These are phyloP conservation scores for Apogon hyalosoma DNA, from an alignment of 2,797 vertebrate species.

Conservation along the genomic window DNA sequence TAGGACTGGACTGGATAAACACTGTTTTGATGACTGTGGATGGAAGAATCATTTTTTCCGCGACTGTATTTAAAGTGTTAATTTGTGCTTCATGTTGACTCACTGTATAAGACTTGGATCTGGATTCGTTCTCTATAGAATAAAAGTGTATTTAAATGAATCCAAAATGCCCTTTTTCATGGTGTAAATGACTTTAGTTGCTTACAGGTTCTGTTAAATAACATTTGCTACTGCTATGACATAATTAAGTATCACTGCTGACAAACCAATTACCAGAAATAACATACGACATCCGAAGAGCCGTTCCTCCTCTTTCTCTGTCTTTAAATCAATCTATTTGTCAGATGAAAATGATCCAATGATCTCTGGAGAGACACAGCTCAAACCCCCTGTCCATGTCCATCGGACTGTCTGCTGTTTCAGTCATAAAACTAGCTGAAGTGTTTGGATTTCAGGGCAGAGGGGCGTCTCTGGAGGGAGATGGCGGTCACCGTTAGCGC, in stretches of 20 bases:
- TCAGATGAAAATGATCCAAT: no score
- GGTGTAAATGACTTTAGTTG: no score
- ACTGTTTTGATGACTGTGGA: no score
- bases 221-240: neutral
- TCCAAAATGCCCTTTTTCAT: no score
- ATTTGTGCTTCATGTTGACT: no score
- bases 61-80: no score
- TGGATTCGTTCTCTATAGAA: no score
- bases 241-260: neutral
- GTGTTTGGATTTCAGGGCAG: neutral
- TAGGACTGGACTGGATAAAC: no score
- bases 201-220: neutral
- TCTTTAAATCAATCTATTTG: neutral
- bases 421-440: neutral
- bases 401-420: neutral
- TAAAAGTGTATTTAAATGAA: no score
- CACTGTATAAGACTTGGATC: neutral
- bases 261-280: neutral
- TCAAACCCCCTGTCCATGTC: neutral
- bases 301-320: neutral
- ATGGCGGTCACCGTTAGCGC: neutral
- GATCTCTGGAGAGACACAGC: no score
- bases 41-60: no score
- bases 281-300: neutral
- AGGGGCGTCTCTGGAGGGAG: neutral